Evolutionary conservation across 2,888 invertebrate genomes (phyloP), one percentile per base, ranked within the genome.

Genomic region (Neuroscelio doddi): DNA sequence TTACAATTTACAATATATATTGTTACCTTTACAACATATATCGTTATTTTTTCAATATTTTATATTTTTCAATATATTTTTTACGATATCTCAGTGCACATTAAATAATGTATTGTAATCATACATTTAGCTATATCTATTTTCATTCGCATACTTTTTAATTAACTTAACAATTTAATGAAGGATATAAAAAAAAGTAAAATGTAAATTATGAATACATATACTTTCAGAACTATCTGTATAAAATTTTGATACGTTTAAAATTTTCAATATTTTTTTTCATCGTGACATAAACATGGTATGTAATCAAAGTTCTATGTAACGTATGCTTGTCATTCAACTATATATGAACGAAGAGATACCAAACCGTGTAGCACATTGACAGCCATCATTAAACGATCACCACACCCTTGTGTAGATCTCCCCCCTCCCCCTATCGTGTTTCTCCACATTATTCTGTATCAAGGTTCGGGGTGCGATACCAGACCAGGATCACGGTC

Each of bases 341-440:
- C 49, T 39, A 24, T 24, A 42, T 57, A 21, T 21, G 4, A 4
- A n/a, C n/a, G 24, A 36, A 50, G 49, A 47, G 57, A 61, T 57
- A 46, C 34, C 27, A 17, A 46, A 27, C 55, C 53, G 55, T 45
- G 41, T 34, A 63, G 65, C 64, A 69, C 71, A 78, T 77, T 72
- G 77, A 76, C 77, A 79, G 71, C 69, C 74, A 69, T 76, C 74
- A 74, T 75, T 69, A 73, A 47, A 65, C 69, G 68, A 77, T 79
- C 72, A 77, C 77, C 72, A 69, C 69, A 62, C 61, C 63, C 71
- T 47, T 46, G 51, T 50, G 50, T 10, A 56, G 56, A 55, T 47
- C 38, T 52, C 51, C 50, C 52, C 39, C 36, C 50, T 29, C 56
- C 56, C 42, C 24, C 50, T 52, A 53, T 53, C 64, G 44, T 47